Evolutionary conservation across 2,797 vertebrate species (phyloP).

Genomic region (Dicrostonyx torquatus): DNA sequence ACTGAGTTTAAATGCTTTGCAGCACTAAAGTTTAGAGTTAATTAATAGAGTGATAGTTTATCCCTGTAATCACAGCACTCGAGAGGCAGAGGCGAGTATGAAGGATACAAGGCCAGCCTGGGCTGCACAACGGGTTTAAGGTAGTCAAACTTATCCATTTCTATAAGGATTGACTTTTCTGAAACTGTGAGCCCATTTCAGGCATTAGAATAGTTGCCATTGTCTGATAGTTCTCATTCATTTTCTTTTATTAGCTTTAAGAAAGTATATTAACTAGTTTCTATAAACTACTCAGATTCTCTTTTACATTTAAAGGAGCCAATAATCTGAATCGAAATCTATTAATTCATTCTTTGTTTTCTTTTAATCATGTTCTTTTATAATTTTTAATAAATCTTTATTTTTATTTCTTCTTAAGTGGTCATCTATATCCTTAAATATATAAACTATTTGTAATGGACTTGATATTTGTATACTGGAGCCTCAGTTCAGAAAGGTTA

Average conservation of each 20-base stretch:
- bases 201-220: background rate
- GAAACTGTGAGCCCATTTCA: background rate
- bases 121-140: background rate
- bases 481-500: background rate
- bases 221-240: slow-evolving; percentile 23
- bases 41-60: background rate
- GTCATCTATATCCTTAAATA: background rate
- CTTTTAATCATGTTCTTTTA: background rate
- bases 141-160: background rate
- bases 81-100: background rate
- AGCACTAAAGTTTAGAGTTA: background rate
- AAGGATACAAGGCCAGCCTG: background rate
- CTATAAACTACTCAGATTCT: background rate
- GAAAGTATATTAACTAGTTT: background rate
- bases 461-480: background rate
- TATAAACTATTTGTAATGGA: background rate
- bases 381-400: background rate
- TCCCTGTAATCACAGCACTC: background rate
- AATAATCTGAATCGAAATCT: background rate
- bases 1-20: slow-evolving; percentile 18
- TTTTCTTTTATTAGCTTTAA: slow-evolving; percentile 32
- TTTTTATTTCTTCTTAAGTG: background rate
- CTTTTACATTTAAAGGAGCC: background rate
- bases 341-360: background rate
- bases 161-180: slow-evolving; percentile 13